Evolutionary conservation across 2,888 invertebrate genomes (phyloP), one percentile per base, ranked within the genome.

Genomic region (Drosophila robusta): DNA sequence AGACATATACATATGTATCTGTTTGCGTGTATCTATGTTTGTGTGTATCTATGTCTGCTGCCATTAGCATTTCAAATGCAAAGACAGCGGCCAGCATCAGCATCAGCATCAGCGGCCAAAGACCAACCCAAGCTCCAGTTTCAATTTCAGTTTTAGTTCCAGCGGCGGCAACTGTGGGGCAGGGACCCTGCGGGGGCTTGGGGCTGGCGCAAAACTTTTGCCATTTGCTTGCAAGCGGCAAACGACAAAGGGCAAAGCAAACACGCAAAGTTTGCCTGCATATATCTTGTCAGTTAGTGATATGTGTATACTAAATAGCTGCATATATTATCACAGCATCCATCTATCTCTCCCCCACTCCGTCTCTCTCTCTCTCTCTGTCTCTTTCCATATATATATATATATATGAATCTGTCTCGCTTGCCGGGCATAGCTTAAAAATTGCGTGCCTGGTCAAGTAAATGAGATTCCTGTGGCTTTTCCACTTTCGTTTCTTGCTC

Each of bases 51-150:
- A 11, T 50, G 50, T 41, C 39, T 54, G 50, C 51, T 81, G 71
- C 41, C 86, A 82, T 86, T 83, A 78, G 84, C 78, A 83, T 83
- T 80, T 80, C 76, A 76, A 85, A 85, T 67, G 73, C 54, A 68
- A 65, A 60, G 63, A 65, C 57, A 44, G 42, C 47, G 58, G 22
- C 29, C 11, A 34, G 36, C 41, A 54, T 3, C 32, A 72, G 36
- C 41, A 54, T 3, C 32, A 72, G 42, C 62, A 46, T 38, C 54
- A 18, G 34, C 55, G 54, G 12, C 38, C 61, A 41, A 46, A 12
- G 32, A 24, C 14, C 26, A 11, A 39, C 44, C 45, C 32, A 36
- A 39, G 68, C 29, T 60, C 29, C 34, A 71, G 26, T 34, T 34
- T 18, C 51, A 41, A 41, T 50, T 57, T 32, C 52, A 41, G 52